Evolutionary conservation across 2,888 invertebrate genomes (phyloP), one percentile per base, ranked within the genome.

Genomic region (Callimorpha dominula): DNA sequence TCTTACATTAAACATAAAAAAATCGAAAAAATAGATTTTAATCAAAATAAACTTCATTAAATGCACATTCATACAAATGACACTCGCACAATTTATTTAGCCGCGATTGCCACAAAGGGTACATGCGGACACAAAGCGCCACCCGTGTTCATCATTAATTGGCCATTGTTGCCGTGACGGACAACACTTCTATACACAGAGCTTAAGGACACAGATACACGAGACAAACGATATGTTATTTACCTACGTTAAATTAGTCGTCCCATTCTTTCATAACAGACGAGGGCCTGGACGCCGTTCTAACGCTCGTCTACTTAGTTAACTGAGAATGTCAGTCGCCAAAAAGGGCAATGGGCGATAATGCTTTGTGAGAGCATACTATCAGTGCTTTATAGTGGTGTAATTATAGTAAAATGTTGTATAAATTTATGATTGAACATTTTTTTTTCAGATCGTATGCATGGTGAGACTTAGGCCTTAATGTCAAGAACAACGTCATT

Each of bases 131-230:
- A 73, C 72, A 71, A 74, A 75, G 72, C 78, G 71, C 68, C 76
- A 76, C 31, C 31, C 31, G 31, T 72, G 72, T 78, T 78, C n/a
- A 79, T 84, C 86, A 86, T 86, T 82, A 85, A 74, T 77, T 70
- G 78, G 14, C 82, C 77, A 84, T 83, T 86, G 86, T 85, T 73
- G 49, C 66, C n/a, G 40, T 40, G 43, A 68, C 60, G 54, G 63
- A 43, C 42, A 60, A 73, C 74, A 73, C 72, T 40, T 31, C 17
- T 31, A 49, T 64, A 14, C 42, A 62, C 49, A 54, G 42, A 71
- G 52, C 40, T 54, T 72, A 20, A 63, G 17, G 43, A 43, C 49
- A 11, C 20, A 8, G 4, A 8, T 31, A 7, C 31, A 46, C 62
- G 31, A 46, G 43, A 54, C 57, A 43, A 46, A 68, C 14, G 14